Evolutionary conservation across 1,140 invertebrate genomes (phyloP).

Genomic region (Portunus trituberculatus): DNA sequence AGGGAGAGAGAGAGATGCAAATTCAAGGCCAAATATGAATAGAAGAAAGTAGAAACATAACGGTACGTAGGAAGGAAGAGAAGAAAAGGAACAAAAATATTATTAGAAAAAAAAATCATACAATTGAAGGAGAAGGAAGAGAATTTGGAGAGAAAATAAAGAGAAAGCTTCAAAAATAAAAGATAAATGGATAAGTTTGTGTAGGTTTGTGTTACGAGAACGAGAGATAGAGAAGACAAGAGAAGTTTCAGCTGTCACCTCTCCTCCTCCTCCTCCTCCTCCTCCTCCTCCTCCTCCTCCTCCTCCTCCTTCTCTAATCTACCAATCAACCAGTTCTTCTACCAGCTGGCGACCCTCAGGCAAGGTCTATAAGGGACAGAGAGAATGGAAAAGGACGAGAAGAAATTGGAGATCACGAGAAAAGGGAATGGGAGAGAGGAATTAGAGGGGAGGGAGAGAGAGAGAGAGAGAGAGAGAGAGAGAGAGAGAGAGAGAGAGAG

Average conservation of each 20-base stretch:
- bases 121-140: too few species aligned
- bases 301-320: neutral
- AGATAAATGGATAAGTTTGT: too few species aligned
- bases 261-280: slow-evolving; percentile 6
- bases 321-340: neutral
- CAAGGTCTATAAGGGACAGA: neutral
- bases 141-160: too few species aligned
- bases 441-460: neutral
- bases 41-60: too few species aligned
- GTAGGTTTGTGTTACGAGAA: neutral
- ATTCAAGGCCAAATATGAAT: too few species aligned
- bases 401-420: neutral
- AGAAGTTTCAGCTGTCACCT: neutral
- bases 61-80: too few species aligned
- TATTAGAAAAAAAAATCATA: too few species aligned
- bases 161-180: too few species aligned
- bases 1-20: too few species aligned
- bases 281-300: too few species aligned
- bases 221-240: neutral
- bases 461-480: neutral
- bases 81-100: too few species aligned
- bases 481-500: neutral
- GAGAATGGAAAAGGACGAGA: neutral
- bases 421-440: neutral
- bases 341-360: neutral